Evolutionary conservation across 2,888 invertebrate species (phyloP).

Genomic region (Furcula furcula): DNA sequence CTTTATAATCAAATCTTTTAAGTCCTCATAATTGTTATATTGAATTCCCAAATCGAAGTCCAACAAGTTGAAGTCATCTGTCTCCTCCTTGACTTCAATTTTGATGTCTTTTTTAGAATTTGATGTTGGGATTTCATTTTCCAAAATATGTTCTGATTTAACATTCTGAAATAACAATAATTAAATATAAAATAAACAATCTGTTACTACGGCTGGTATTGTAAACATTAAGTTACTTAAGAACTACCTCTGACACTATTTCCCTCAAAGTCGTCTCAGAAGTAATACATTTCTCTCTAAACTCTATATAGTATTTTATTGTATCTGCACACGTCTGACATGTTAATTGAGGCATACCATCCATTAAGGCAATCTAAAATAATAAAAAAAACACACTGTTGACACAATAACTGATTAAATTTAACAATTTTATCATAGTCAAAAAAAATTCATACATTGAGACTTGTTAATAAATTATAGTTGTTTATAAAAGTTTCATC

Average conservation of each 20-base stretch:
- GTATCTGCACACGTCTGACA: constrained; percentile 44
- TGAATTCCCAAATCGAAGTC: constrained; percentile 5
- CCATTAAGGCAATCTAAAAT: constrained; percentile 44
- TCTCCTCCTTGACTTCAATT: constrained; percentile 22
- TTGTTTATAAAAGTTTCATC: constrained; percentile 40
- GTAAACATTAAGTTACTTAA: background rate
- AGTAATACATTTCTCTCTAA: constrained; percentile 45
- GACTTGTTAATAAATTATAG: constrained; percentile 56
- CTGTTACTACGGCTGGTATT: too few species aligned
- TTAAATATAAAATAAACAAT: background rate
- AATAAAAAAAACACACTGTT: constrained; percentile 7
- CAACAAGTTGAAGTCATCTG: constrained; percentile 2
- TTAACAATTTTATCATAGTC: background rate
- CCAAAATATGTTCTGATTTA: constrained; percentile 15
- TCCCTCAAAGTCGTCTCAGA: constrained; percentile 38
- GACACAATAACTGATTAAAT: background rate
- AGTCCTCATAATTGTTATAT: constrained; percentile 10
- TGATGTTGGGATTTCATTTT: constrained; percentile 1
- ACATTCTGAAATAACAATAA: constrained; percentile 17
- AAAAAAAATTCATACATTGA: constrained; percentile 37
- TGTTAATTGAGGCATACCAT: constrained; percentile 46
- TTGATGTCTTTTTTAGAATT: constrained; percentile 13
- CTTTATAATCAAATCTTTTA: constrained; percentile 4
- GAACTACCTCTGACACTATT: constrained; percentile 12
- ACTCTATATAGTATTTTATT: constrained; percentile 42